Conservation (phyloP, 2,888 invertebrate genomes). For the Gryllus longicercus region DNA sequence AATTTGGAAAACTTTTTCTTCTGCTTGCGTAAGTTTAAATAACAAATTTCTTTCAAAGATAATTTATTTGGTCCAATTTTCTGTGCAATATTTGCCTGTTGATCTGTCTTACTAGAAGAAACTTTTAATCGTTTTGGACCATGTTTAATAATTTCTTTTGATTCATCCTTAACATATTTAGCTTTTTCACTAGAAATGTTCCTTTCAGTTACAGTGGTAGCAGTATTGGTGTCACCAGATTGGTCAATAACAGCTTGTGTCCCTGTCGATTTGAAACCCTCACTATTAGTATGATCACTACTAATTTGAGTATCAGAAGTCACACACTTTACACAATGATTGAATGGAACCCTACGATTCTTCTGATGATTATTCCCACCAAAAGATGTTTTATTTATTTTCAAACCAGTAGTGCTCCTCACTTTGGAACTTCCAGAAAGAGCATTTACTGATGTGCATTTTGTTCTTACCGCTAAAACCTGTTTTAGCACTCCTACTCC, state of each 20-base stretch:
- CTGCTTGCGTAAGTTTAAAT: conserved; percentile 6
- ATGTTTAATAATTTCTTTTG: conserved; percentile 25
- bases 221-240: neutral
- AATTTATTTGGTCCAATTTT: neutral
- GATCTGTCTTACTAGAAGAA: conserved; percentile 24
- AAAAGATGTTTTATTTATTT: conserved; percentile 5
- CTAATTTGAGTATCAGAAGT: neutral
- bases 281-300: neutral
- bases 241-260: neutral
- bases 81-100: neutral
- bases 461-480: conserved; percentile 31
- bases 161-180: neutral
- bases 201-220: neutral
- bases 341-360: conserved; percentile 3
- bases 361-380: conserved; percentile 12
- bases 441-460: conserved; percentile 30
- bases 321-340: neutral
- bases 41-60: conserved; percentile 1
- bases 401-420: neutral
- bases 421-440: conserved; percentile 26
- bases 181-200: neutral
- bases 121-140: conserved; percentile 34
- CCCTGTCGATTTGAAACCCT: neutral
- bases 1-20: conserved; percentile 11
- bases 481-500: conserved; percentile 31